Evolutionary conservation across 2,113 vertebrate species (phyloP).

Genomic region (Anthoscopus minutus): DNA sequence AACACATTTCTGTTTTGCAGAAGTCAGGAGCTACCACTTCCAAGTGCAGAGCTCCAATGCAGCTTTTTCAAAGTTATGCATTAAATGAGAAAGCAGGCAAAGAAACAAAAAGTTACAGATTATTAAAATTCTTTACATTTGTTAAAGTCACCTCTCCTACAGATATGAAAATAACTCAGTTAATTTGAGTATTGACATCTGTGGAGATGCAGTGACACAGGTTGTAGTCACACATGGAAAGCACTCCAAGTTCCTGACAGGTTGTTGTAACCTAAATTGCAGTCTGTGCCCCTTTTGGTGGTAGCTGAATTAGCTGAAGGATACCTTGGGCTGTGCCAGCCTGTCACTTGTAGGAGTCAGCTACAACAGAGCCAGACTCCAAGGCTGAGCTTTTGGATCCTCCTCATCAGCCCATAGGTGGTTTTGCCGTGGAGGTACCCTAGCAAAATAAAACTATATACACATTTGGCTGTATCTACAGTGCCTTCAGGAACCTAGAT

Average conservation of each 20-base stretch:
- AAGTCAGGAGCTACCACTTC: background rate
- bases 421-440: background rate
- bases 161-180: background rate
- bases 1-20: background rate
- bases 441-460: background rate
- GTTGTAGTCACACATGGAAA: background rate
- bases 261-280: background rate
- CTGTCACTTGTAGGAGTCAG: background rate
- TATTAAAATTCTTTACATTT: background rate
- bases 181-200: background rate
- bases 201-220: background rate
- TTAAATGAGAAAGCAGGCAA: background rate
- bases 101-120: background rate
- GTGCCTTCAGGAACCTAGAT: background rate
- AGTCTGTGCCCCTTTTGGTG: background rate
- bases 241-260: background rate
- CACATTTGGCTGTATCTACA: background rate
- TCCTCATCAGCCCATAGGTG: background rate
- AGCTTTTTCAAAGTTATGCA: background rate
- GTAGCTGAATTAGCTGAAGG: background rate
- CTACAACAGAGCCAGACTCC: background rate
- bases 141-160: background rate
- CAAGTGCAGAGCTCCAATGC: background rate
- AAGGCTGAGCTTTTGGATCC: background rate
- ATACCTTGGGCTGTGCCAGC: background rate